Conservation (phyloP, 2,888 invertebrate genomes). For the Daptonema setosum region DNA sequence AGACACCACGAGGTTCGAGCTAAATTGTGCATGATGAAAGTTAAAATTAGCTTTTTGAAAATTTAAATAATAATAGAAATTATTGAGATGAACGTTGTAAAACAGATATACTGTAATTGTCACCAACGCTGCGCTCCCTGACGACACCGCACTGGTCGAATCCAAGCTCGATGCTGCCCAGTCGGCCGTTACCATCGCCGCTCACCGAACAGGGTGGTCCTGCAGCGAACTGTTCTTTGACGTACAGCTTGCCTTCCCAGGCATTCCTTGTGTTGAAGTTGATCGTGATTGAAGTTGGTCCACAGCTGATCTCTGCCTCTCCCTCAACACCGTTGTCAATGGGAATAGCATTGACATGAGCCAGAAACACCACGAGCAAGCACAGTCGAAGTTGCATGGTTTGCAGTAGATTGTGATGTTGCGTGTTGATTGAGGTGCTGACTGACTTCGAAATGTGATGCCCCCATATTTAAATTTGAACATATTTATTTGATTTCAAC, state of each 20-base stretch:
- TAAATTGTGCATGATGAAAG: too few relatives aligned
- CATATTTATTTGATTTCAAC: too few relatives aligned
- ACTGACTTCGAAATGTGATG: too few relatives aligned
- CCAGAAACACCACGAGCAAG: too few relatives aligned
- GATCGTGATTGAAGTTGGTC: constrained; percentile 23
- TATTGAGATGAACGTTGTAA: too few relatives aligned
- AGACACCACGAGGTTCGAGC: constrained; percentile 11
- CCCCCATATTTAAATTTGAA: too few relatives aligned
- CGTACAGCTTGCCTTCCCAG: constrained; percentile 21
- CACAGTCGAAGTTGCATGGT: too few relatives aligned
- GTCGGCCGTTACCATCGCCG: neutral
- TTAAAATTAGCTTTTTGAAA: too few relatives aligned
- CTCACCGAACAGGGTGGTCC: constrained; percentile 11
- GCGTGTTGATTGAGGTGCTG: too few relatives aligned
- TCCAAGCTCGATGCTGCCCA: constrained; percentile 24
- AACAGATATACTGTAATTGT: neutral
- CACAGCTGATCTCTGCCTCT: constrained; percentile 27
- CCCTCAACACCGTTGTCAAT: constrained; percentile 11
- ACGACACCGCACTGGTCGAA: constrained; percentile 26
- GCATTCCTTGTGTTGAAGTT: constrained; percentile 26
- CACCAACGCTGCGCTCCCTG: constrained; percentile 18
- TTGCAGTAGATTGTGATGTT: too few relatives aligned
- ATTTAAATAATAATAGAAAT: too few relatives aligned
- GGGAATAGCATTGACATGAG: neutral
- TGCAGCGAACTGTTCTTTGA: constrained; percentile 23